Conservation (phyloP, 2,797 vertebrate species). For the Brachyalestes nurse region DNA sequence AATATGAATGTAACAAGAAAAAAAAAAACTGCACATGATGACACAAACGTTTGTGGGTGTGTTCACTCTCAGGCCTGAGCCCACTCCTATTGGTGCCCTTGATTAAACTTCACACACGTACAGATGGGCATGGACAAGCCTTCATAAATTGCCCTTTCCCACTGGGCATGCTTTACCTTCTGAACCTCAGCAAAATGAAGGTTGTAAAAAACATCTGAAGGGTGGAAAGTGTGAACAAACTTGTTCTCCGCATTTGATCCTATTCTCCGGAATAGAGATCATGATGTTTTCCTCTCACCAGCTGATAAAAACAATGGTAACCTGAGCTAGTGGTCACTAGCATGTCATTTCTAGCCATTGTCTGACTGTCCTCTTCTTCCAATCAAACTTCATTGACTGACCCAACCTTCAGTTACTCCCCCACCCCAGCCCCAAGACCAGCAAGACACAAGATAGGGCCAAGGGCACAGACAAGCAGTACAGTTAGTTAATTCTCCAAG, state of each 20-base stretch:
- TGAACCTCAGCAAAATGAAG: constrained; percentile 42
- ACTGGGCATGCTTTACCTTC: not conserved
- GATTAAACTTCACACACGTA: no score
- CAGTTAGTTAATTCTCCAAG: constrained; percentile 65
- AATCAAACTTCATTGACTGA: constrained; percentile 34
- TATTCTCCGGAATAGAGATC: not conserved
- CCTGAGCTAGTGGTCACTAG: not conserved
- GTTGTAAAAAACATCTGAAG: constrained; percentile 32
- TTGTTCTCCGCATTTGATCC: not conserved
- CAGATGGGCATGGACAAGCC: no score
- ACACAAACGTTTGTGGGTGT: no score
- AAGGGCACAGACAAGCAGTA: constrained; percentile 75
- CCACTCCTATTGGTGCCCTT: no score
- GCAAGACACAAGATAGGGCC: constrained; percentile 65
- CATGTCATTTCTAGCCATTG: not conserved
- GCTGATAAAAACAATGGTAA: constrained; percentile 8
- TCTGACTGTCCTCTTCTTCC: constrained; percentile 2
- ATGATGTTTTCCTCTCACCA: constrained; percentile 8
- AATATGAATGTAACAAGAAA: no score
- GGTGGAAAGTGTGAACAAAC: not conserved
- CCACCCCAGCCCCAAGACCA: constrained; percentile 23
- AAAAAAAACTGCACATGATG: no score
- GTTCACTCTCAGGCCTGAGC: no score
- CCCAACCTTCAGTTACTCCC: not conserved
- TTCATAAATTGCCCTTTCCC: no score